These are phyloP conservation scores for Julus scandinavius DNA, from an alignment of 2,888 invertebrate genomes.

Conservation along the genomic window DNA sequence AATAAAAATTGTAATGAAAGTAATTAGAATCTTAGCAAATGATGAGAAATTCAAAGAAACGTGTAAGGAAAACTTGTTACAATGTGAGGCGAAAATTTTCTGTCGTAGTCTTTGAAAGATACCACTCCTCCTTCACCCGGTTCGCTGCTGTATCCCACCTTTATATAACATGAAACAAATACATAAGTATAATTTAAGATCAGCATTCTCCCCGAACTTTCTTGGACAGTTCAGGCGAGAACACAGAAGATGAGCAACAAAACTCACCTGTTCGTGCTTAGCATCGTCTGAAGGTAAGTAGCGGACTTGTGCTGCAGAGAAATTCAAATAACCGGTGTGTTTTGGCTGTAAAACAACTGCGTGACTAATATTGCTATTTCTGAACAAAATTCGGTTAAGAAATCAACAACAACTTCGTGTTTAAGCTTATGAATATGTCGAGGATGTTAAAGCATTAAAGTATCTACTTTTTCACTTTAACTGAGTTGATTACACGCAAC, in stretches of 20 bases:
- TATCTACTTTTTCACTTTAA: too few species aligned
- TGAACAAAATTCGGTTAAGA: slow-evolving; percentile 57
- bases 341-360: slow-evolving; percentile 90
- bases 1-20: slow-evolving; percentile 53
- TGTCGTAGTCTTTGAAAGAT: slow-evolving; percentile 91
- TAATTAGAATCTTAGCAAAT: not conserved
- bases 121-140: slow-evolving; percentile 97
- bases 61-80: slow-evolving; percentile 66
- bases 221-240: too few species aligned
- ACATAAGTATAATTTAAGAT: not conserved
- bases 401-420: not conserved
- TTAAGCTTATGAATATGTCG: too few species aligned
- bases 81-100: slow-evolving; percentile 96
- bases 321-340: slow-evolving; percentile 94
- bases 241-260: not conserved
- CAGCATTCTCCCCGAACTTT: not conserved
- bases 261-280: slow-evolving; percentile 68
- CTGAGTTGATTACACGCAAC: too few species aligned
- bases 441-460: too few species aligned
- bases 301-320: slow-evolving; percentile 91
- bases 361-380: slow-evolving; percentile 90
- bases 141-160: slow-evolving; percentile 81
- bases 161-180: slow-evolving; percentile 61
- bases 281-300: slow-evolving; percentile 88
- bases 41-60: not conserved